These are phyloP conservation scores for Plecturocebus donacophilus DNA, from an alignment of 2,113 vertebrate species.

Conservation along the genomic window DNA sequence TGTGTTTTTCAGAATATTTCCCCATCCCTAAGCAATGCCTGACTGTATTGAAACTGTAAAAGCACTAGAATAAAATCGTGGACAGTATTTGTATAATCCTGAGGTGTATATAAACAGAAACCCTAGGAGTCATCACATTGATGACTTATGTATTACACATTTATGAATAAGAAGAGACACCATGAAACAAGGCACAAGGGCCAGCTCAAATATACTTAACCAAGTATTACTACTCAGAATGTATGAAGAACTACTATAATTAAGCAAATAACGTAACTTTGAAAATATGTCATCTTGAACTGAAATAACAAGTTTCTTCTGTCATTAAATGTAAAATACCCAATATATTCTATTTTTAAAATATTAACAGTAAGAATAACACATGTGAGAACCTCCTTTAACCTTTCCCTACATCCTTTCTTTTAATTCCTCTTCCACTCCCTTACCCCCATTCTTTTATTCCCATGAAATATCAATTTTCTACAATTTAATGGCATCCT, in stretches of 20 bases:
- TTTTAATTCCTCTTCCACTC: background rate
- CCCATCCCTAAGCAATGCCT: background rate
- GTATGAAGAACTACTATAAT: background rate
- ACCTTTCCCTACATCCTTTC: background rate
- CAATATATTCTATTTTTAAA: background rate
- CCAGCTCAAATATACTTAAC: background rate
- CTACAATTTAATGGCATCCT: background rate
- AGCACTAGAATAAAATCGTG: background rate
- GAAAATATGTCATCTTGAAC: background rate
- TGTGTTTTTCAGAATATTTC: background rate
- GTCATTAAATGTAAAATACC: background rate
- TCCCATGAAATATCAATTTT: background rate
- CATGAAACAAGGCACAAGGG: background rate
- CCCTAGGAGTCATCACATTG: background rate
- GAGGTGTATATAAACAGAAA: background rate
- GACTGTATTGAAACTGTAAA: background rate
- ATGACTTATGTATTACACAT: background rate
- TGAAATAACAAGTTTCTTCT: background rate
- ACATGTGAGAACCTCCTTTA: background rate
- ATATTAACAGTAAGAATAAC: background rate
- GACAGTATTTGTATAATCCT: background rate
- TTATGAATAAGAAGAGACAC: background rate
- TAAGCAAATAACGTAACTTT: background rate
- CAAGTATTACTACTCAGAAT: background rate
- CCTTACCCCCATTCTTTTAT: fast-evolving